Evolutionary conservation across 2,888 invertebrate genomes (phyloP), one percentile per base, ranked within the genome.

Genomic region (Xanthia togata): DNA sequence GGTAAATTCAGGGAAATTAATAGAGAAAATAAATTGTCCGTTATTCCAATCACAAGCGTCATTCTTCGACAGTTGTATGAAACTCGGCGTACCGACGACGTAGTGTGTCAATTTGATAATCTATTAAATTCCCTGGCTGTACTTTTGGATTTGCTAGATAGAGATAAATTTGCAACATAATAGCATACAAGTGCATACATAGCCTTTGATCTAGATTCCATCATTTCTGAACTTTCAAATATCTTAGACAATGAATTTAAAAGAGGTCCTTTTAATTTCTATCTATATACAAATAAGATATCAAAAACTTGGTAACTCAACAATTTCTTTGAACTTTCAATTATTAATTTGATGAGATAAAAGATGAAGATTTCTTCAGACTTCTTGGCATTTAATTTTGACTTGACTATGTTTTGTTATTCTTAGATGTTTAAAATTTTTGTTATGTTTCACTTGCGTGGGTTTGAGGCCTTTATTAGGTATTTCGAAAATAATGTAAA

Each of bases 301-400:
- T 68, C 8, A 63, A 76, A 72, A 60, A 47, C 62, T 59, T 41
- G 14, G 12, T 62, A 23, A 70, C 41, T 69, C 62, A 26, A 55
- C 4, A 68, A 81, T 68, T 26, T 55, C 72, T 82, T 76, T 82
- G 31, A 77, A 71, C 44, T 71, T 35, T 69, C n/a, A 82, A 70
- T 78, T 72, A 82, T 64, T 38, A 71, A 70, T 53, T 64, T 55
- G 44, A 70, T 62, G 26, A 75, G 60, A 74, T 67, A 50, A 72
- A 70, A 62, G n/a, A 65, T 74, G 23, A 62, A 67, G n/a, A 74
- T 78, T 71, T 53, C 2, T 23, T 82, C 31, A n/a, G 71, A 59
- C 35, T 26, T 59, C 35, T 26, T 59, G 55, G 35, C 47, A 55
- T 81, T 69, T 55, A 26, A 69, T 76, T 75, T 60, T 69, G 14